Evolutionary conservation across 2,113 vertebrate genomes (phyloP), one percentile per base, ranked within the genome.

Genomic region (Indicator maculatus): DNA sequence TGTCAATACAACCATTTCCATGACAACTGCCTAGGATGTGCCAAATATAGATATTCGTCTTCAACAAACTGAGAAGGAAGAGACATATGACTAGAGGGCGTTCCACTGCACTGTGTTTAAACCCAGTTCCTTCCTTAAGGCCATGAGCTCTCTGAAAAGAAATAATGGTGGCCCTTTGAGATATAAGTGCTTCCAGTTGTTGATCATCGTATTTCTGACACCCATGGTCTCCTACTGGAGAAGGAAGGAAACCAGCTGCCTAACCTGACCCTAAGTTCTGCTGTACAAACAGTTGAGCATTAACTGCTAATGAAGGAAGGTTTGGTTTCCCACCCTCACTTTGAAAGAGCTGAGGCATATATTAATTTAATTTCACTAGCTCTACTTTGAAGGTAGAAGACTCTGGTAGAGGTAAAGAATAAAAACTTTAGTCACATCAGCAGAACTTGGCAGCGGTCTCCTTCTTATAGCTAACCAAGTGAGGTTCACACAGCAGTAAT

Each of bases 1-100:
- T 93, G 84, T 96, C 95, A 96, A 94, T 96, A 93, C 81, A 90
- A 81, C 88, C 28, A 96, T 96, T 96, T 94, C 96, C 94, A 97
- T 95, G 96, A 96, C 94, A 97, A 97, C 96, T 95, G 93, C 89
- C 93, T 83, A 55, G 64, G 58, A 89, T 79, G 71, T 88, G 91
- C 91, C 94, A 96, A 95, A 96, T 96, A 97, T 83, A 97, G 94
- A 96, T 30, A 88, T 92, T 78, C 73, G 56, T 75, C 94, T 91
- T 84, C 85, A 90, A 79, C 66, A 83, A 88, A 91, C 53, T 83
- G 88, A 82, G 60, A 82, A 89, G 56, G n/a, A 92, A 78, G 38
- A 93, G 65, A 78, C 74, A 65, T 17, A 27, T 23, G 65, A 72
- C 45, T 50, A 56, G 41, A 90, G 63, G 28, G 69, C 7, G 5